Conservation (phyloP, 1,140 invertebrate genomes). For the Zaprionus africanus region DNA sequence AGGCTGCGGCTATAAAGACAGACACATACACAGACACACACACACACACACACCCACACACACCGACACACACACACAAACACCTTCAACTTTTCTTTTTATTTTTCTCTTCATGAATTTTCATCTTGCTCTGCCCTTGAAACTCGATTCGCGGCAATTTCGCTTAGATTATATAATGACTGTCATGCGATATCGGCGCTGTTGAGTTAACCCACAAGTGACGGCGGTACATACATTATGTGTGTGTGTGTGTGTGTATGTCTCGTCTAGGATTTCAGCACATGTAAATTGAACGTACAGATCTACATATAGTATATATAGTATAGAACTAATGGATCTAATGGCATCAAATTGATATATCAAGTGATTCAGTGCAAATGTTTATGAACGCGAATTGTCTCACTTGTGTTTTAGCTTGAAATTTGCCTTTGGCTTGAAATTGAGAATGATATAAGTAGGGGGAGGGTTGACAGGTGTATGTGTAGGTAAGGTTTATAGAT, state of each 20-base stretch:
- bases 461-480: background rate
- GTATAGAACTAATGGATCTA: background rate
- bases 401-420: background rate
- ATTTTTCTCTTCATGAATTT: background rate
- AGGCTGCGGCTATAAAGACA: background rate
- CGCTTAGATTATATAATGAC: conserved; percentile 37
- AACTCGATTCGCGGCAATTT: conserved; percentile 29
- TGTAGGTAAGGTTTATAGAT: background rate
- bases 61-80: background rate
- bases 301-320: background rate
- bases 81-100: background rate
- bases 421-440: background rate
- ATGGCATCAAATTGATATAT: conserved; percentile 11
- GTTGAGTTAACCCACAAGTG: background rate
- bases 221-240: background rate
- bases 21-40: background rate
- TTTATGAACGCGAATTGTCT: background rate
- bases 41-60: background rate
- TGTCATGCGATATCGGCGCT: conserved; percentile 27
- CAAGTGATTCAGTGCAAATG: conserved; percentile 1
- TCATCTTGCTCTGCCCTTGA: conserved; percentile 31
- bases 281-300: conserved; percentile 1
- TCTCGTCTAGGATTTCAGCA: conserved; percentile 21
- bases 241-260: background rate
- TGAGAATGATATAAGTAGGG: background rate